Percentiles rank a stretch among this genome's conserved stretches.
phyloP scores from a whole-genome alignment of 2,888 invertebrate genomes.

The Caenorhabditis angaria region DNA sequence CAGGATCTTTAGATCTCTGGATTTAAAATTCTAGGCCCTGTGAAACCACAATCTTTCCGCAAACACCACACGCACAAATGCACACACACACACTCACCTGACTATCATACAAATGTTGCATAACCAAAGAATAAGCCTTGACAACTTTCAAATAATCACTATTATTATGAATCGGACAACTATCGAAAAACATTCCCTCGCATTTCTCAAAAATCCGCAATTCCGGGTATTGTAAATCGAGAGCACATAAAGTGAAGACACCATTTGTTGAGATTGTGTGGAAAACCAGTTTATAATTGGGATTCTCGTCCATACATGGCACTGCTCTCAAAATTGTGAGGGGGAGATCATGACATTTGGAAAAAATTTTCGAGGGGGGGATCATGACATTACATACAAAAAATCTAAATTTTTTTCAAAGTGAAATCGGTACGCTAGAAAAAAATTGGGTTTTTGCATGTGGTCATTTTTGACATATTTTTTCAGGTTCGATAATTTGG shows the following conservation, averaged over 20 bases:
- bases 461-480: slow-evolving; percentile 14
- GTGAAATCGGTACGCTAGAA: no score
- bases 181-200: slow-evolving; percentile 38
- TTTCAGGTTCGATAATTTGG: no score
- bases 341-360: no score
- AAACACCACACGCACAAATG: not conserved
- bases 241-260: slow-evolving; percentile 19
- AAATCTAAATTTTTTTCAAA: no score
- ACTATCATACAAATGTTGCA: slow-evolving; percentile 33
- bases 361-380: no score
- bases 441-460: slow-evolving; percentile 15
- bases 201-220: slow-evolving; percentile 28
- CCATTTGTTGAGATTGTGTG: slow-evolving; percentile 38
- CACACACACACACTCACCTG: slow-evolving; percentile 4
- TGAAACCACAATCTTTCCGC: no score
- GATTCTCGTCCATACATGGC: no score
- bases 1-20: not conserved
- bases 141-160: slow-evolving; percentile 12
- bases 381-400: no score
- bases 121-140: slow-evolving; percentile 19
- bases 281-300: no score
- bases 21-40: no score
- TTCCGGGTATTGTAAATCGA: slow-evolving; percentile 25
- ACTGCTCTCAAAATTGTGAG: no score
- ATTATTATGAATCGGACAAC: slow-evolving; percentile 19